Conservation (phyloP, 2,888 invertebrate species). For the Drosophila helvetica region DNA sequence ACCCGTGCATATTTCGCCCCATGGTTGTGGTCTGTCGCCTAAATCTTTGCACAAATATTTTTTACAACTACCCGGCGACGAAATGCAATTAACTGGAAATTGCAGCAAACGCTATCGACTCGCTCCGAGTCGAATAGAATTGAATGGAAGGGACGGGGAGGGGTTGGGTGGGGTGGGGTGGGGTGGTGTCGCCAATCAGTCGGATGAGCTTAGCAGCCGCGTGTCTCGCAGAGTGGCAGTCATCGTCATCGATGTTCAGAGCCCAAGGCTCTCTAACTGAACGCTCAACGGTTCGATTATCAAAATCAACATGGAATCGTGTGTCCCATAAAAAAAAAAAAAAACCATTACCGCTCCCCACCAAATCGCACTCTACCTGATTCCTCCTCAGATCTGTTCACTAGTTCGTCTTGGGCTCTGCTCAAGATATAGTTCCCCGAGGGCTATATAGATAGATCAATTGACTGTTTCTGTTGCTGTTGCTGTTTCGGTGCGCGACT, state of each 20-base stretch:
- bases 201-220: slow-evolving; percentile 51
- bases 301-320: slow-evolving; percentile 31
- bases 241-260: slow-evolving; percentile 16
- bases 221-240: slow-evolving; percentile 22
- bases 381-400: slow-evolving; percentile 12
- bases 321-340: slow-evolving; percentile 30
- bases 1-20: neutral
- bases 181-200: slow-evolving; percentile 52
- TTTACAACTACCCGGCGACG: slow-evolving; percentile 56
- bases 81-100: slow-evolving; percentile 56
- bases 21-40: neutral
- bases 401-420: slow-evolving; percentile 32
- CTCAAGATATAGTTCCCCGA: slow-evolving; percentile 27
- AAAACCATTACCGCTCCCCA: no score
- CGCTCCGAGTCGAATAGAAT: slow-evolving; percentile 8
- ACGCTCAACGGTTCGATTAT: slow-evolving; percentile 31
- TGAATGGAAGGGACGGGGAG: slow-evolving; percentile 14
- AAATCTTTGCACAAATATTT: slow-evolving; percentile 62
- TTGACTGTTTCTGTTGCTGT: slow-evolving; percentile 22
- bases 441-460: slow-evolving; percentile 61
- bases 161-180: no score
- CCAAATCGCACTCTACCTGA: slow-evolving; percentile 4
- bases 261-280: slow-evolving; percentile 14
- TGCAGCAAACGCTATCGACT: slow-evolving; percentile 31
- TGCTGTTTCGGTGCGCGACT: slow-evolving; percentile 25